Evolutionary conservation across 2,888 invertebrate species (phyloP), one percentile per base, ranked within the genome.

Genomic region (Drosophila dives): DNA sequence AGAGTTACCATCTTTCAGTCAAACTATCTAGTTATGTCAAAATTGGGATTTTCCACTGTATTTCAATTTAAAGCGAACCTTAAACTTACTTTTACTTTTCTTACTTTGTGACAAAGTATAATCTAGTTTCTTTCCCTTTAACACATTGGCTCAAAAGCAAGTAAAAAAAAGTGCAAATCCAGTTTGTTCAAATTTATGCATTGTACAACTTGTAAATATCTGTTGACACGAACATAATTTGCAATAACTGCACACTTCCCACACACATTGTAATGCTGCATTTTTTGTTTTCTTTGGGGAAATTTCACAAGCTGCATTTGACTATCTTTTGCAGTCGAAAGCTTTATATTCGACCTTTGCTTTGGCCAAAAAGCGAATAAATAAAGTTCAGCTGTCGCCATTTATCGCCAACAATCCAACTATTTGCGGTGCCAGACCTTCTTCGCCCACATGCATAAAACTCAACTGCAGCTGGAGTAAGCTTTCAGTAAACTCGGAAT

Each of bases 351-450:
- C 42, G 40, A 53, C 34, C 58, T 34, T 33, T 50, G 12, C 61
- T 38, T 61, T 11, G 61, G n/a, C 33, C 45, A 53, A 54, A 20
- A 53, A 60, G 20, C 36, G 53, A 56, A 58, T 17, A 61, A 62
- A 20, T 34, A 55, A 59, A 33, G 51, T 70, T 48, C 76, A 76
- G 76, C 55, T 76, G 71, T 61, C 49, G 38, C 51, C 72, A 48
- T 53, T 49, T 63, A 51, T 49, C 17, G 34, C 40, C 55, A 55
- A 36, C 55, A 62, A 51, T 48, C 42, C 42, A 62, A 38, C 48
- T 69, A 56, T 23, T 34, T 62, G 40, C 51, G 33, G 33, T 23
- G 23, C 26, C 45, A 33, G 42, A 26, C 29, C 40, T 23, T 38
- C 40, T 23, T 40, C n/a, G 42, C 34, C 42, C 23, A 48, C 45